These are phyloP conservation scores for Gobiocypris rarus DNA, from an alignment of 2,113 vertebrate species.

Conservation along the genomic window DNA sequence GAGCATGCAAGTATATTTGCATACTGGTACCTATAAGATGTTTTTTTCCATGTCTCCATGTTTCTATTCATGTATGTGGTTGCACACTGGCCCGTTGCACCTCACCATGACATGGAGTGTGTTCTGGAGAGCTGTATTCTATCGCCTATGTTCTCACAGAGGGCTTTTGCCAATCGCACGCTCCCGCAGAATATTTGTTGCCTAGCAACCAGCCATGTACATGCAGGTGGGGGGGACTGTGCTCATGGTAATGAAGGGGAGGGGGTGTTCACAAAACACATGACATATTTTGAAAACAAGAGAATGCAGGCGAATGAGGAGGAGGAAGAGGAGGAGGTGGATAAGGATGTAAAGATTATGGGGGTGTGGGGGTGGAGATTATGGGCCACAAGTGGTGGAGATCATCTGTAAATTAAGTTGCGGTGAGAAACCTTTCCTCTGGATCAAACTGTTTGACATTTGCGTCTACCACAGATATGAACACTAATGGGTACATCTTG, in stretches of 20 bases:
- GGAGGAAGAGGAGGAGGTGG: neutral
- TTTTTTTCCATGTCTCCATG: neutral
- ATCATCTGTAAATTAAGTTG: slow-evolving; percentile 16
- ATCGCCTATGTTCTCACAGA: slow-evolving; percentile 66
- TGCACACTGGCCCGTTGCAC: neutral
- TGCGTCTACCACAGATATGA: neutral
- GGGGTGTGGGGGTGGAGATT: slow-evolving; percentile 18
- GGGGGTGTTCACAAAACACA: slow-evolving; percentile 24
- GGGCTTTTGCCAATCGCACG: slow-evolving; percentile 73
- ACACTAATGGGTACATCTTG: slow-evolving; percentile 2
- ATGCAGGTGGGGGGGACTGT: slow-evolving; percentile 50
- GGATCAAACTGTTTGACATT: slow-evolving; percentile 21
- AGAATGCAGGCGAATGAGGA: neutral
- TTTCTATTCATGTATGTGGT: neutral
- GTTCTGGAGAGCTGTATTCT: slow-evolving; percentile 56
- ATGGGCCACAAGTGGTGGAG: neutral
- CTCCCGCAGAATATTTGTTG: slow-evolving; percentile 78
- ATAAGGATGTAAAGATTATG: slow-evolving; percentile 7
- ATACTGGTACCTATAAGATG: neutral
- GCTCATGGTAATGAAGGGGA: slow-evolving; percentile 6
- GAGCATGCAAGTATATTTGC: neutral
- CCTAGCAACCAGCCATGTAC: slow-evolving; percentile 82
- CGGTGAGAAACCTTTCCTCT: neutral
- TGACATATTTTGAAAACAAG: slow-evolving; percentile 35
- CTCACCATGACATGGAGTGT: slow-evolving; percentile 55